Evolutionary conservation across 2,113 vertebrate species (phyloP).

Genomic region (Ptilonorhynchus violaceus): DNA sequence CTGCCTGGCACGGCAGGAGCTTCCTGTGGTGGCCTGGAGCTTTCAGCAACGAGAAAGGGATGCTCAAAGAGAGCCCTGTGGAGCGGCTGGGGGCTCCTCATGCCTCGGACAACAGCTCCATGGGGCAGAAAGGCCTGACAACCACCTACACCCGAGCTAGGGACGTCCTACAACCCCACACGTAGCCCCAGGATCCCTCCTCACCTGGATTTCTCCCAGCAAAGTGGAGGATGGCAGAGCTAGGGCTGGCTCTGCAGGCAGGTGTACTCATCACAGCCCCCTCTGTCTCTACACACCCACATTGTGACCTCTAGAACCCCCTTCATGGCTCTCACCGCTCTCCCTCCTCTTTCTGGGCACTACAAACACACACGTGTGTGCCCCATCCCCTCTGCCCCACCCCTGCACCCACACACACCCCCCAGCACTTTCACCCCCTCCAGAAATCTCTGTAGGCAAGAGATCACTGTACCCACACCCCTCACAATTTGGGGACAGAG

Average conservation of each 20-base stretch:
- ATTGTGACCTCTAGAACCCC: fast-evolving
- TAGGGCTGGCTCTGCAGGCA: background rate
- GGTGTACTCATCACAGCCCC: background rate
- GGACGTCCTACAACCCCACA: background rate
- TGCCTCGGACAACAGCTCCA: background rate
- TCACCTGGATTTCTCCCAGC: fast-evolving
- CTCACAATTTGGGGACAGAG: background rate
- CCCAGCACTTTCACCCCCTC: fast-evolving
- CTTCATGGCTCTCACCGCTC: background rate
- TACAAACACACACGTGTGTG: fast-evolving
- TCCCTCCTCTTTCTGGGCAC: background rate
- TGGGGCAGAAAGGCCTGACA: background rate
- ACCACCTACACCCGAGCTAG: background rate
- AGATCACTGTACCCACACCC: background rate
- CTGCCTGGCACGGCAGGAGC: background rate
- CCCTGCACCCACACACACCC: fast-evolving
- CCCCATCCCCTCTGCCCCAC: background rate
- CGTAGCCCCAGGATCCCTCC: fast-evolving
- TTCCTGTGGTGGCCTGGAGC: background rate
- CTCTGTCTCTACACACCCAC: background rate
- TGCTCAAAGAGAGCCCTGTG: background rate
- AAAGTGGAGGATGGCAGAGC: background rate
- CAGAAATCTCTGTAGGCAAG: background rate
- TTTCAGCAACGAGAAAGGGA: background rate
- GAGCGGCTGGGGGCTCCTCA: background rate